Conservation (phyloP, 2,113 vertebrate species). For the Nannobrachium achirus region DNA sequence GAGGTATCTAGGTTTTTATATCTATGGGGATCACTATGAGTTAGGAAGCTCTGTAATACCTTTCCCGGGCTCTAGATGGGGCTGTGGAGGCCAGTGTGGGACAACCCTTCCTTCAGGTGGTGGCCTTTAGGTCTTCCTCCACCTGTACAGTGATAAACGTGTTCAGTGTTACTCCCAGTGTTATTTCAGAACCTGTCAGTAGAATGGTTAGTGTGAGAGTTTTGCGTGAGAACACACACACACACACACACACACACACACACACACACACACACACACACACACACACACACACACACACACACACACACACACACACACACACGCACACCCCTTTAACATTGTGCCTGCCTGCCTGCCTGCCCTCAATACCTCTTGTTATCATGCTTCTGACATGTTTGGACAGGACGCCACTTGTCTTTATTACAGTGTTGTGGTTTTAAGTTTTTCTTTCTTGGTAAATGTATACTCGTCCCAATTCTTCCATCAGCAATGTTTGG, state of each 20-base stretch:
- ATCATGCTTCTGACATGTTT: slow-evolving; percentile 63
- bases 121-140: slow-evolving; percentile 71
- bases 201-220: slow-evolving; percentile 57
- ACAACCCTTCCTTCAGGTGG: slow-evolving; percentile 50
- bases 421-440: slow-evolving; percentile 69
- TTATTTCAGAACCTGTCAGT: slow-evolving; percentile 66
- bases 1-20: too few species aligned
- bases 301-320: slow-evolving; percentile 3
- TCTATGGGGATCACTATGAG: slow-evolving; percentile 73
- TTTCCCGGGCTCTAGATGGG: slow-evolving; percentile 57
- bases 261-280: too few species aligned
- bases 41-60: slow-evolving; percentile 56
- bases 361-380: slow-evolving; percentile 65
- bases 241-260: background rate
- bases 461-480: slow-evolving; percentile 57
- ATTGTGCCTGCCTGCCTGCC: slow-evolving; percentile 76
- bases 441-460: slow-evolving; percentile 35
- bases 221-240: slow-evolving; percentile 66
- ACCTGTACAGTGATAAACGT: slow-evolving; percentile 70
- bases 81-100: slow-evolving; percentile 65
- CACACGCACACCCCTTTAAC: slow-evolving; percentile 64
- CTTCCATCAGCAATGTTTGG: slow-evolving; percentile 55
- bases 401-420: slow-evolving; percentile 55
- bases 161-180: slow-evolving; percentile 69
- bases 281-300: slow-evolving; percentile 55